phyloP scores from a whole-genome alignment of 2,113 vertebrate species.

The Phainopepla nitens region DNA sequence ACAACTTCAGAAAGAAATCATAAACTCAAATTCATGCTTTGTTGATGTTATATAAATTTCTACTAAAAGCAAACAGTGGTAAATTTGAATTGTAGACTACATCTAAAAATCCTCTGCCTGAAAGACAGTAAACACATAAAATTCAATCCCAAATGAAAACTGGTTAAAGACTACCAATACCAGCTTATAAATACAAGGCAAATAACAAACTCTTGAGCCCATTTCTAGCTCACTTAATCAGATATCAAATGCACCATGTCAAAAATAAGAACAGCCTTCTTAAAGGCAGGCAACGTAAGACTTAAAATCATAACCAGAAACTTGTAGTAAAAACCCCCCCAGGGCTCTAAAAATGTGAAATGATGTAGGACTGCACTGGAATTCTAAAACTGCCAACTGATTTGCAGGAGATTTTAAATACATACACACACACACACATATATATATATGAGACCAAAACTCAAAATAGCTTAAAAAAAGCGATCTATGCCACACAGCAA shows the following conservation, averaged over 20 bases:
- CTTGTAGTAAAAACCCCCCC: not conserved
- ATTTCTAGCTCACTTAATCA: not conserved
- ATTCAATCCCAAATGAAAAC: not conserved
- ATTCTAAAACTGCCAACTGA: not conserved
- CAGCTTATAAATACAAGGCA: not conserved
- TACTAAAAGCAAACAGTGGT: not conserved
- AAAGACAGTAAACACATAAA: not conserved
- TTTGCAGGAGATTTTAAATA: not conserved
- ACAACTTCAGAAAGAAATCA: not conserved
- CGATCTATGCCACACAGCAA: not conserved
- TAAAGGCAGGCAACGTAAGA: not conserved
- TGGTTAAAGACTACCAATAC: not conserved
- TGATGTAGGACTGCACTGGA: not conserved
- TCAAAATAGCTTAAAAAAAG: not conserved
- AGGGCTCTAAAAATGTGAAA: not conserved
- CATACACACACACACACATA: accelerated
- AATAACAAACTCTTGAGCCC: not conserved
- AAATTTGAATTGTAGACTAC: not conserved
- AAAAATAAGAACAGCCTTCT: not conserved
- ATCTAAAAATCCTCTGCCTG: not conserved
- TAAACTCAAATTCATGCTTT: not conserved
- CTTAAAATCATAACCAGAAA: not conserved
- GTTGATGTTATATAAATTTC: not conserved
- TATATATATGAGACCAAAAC: not conserved
- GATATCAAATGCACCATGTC: not conserved